phyloP scores from a whole-genome alignment of 1,140 invertebrate species.

The Drosophila arawakana region DNA sequence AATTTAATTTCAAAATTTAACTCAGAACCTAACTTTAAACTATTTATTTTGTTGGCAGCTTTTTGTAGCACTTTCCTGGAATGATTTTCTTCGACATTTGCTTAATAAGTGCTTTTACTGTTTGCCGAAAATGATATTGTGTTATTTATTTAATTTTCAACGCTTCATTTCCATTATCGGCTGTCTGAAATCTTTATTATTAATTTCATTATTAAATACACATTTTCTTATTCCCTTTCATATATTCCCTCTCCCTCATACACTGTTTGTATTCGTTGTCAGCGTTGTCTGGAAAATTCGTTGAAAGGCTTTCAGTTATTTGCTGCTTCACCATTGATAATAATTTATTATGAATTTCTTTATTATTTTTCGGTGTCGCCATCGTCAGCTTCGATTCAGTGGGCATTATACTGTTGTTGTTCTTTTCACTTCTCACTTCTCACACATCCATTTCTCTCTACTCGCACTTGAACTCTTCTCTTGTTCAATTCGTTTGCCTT shows the following conservation, averaged over 20 bases:
- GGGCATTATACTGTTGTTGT: slow-evolving; percentile 49
- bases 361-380: slow-evolving; percentile 49
- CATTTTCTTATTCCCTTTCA: slow-evolving; percentile 28
- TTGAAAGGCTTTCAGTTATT: slow-evolving; percentile 45
- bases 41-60: too few species aligned
- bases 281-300: slow-evolving; percentile 16
- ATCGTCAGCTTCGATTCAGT: slow-evolving; percentile 24
- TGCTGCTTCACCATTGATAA: slow-evolving; percentile 46
- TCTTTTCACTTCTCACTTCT: slow-evolving; percentile 20
- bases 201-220: slow-evolving; percentile 59
- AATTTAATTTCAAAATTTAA: too few species aligned
- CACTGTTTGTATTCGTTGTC: slow-evolving; percentile 12
- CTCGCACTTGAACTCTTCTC: background rate
- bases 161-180: slow-evolving; percentile 21
- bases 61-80: background rate
- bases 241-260: background rate
- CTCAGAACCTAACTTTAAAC: too few species aligned
- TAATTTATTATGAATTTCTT: slow-evolving; percentile 71
- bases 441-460: background rate
- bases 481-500: slow-evolving; percentile 56
- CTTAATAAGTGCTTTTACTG: background rate
- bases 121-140: slow-evolving; percentile 12
- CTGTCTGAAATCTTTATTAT: slow-evolving; percentile 41
- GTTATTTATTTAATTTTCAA: slow-evolving; percentile 18
- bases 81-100: background rate